Conservation (phyloP, 2,797 vertebrate genomes). For the Cercopithecus neglectus region DNA sequence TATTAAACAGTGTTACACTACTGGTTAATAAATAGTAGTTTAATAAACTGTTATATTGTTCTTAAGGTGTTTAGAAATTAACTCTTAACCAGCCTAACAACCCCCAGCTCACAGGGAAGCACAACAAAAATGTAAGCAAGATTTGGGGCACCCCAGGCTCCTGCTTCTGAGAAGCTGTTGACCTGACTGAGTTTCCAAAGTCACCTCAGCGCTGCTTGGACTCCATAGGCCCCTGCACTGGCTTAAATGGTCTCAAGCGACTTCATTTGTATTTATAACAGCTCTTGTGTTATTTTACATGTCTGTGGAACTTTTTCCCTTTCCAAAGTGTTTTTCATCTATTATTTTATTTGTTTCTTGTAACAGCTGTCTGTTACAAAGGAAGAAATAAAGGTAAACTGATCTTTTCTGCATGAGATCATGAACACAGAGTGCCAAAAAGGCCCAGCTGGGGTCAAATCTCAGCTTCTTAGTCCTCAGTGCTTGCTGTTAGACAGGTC, state of each 20-base stretch:
- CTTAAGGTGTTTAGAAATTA: neutral
- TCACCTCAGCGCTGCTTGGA: neutral
- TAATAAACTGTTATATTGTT: neutral
- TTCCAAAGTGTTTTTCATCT: neutral
- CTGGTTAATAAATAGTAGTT: neutral
- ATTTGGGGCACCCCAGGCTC: neutral
- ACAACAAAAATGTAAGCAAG: neutral
- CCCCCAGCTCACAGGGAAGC: neutral
- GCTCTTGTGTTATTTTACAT: neutral
- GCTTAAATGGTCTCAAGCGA: neutral
- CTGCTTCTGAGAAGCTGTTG: accelerated
- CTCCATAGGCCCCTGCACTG: neutral
- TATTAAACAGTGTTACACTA: neutral
- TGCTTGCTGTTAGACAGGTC: neutral
- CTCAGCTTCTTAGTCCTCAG: neutral
- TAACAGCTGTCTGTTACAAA: neutral
- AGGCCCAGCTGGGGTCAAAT: accelerated
- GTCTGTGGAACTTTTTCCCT: neutral
- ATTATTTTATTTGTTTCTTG: neutral
- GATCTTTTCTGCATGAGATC: neutral
- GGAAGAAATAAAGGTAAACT: neutral
- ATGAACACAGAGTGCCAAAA: neutral
- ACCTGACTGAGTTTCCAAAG: too few relatives aligned
- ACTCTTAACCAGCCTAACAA: neutral
- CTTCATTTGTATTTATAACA: neutral